Evolutionary conservation across 2,888 invertebrate species (phyloP).

Genomic region (Pachydiplax longipennis): DNA sequence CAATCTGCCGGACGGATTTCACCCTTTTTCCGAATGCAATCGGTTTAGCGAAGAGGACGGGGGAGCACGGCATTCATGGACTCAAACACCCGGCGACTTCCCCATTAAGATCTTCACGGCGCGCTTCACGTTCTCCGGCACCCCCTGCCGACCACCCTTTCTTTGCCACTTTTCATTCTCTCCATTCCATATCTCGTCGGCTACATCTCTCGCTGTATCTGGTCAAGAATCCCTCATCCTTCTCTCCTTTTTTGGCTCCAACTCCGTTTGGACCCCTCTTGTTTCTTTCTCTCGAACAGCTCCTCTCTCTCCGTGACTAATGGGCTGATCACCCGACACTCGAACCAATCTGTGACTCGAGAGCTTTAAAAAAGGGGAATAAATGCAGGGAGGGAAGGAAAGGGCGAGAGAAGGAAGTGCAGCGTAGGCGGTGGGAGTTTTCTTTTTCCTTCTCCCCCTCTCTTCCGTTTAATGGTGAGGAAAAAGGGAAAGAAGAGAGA

Average conservation of each 20-base stretch:
- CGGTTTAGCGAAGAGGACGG: not conserved
- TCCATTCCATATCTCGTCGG: not conserved
- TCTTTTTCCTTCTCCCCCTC: not conserved
- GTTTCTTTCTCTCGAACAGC: not conserved
- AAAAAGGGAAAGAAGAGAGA: not conserved
- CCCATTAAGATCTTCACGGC: not conserved
- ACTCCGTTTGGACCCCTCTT: not conserved
- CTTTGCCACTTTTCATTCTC: not conserved
- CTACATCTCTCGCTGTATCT: not conserved
- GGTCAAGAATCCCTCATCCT: not conserved
- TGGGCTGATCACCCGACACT: slow-evolving; percentile 30
- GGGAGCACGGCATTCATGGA: not conserved
- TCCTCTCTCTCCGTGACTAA: not conserved
- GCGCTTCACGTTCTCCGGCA: not conserved
- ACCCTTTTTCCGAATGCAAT: slow-evolving; percentile 5
- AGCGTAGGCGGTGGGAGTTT: not conserved
- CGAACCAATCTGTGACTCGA: slow-evolving; percentile 15
- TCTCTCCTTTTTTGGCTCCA: not conserved
- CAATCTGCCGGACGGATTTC: slow-evolving; percentile 30
- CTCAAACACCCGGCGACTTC: not conserved
- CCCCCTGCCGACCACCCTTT: not conserved
- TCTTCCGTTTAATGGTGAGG: not conserved
- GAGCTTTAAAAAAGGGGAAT: not conserved
- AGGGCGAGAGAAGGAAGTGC: not conserved
- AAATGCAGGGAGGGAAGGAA: not conserved